phyloP scores from a whole-genome alignment of 2,113 vertebrate species.

The Muntiacus reevesi region DNA sequence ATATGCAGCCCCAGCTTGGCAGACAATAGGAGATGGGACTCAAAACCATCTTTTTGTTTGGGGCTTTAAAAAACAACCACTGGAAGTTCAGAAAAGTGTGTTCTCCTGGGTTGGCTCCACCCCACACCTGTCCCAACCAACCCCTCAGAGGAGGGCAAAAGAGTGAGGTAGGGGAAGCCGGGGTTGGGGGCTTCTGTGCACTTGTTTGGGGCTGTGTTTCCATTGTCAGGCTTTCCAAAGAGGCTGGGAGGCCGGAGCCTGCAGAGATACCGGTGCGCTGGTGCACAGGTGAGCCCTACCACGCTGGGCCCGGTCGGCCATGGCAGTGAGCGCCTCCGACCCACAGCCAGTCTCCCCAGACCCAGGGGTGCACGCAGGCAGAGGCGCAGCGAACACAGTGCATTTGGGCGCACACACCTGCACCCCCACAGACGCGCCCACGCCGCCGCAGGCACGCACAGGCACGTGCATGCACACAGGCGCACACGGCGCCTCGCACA shows the following conservation, averaged over 20 bases:
- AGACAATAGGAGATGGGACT: not conserved
- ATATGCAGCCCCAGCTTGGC: not conserved
- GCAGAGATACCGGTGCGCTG: not conserved
- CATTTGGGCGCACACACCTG: slow-evolving; percentile 46
- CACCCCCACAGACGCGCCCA: not conserved
- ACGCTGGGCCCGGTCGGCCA: not conserved
- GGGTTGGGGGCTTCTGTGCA: not conserved
- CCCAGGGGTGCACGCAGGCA: not conserved
- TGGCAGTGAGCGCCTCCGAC: fast-evolving
- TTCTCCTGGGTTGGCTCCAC: not conserved
- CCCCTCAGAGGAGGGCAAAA: not conserved
- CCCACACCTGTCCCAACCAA: not conserved
- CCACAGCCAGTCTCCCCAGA: not conserved
- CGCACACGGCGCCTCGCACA: not conserved
- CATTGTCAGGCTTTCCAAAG: not conserved
- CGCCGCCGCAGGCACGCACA: not conserved
- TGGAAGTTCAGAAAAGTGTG: not conserved
- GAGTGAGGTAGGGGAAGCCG: not conserved
- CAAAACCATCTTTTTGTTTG: not conserved
- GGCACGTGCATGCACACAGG: not conserved
- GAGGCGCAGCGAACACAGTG: not conserved
- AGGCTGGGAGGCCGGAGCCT: not conserved
- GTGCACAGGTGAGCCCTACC: not conserved
- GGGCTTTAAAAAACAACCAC: not conserved
- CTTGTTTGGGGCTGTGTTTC: not conserved